A percentile compares a stretch with the other conserved stretches of the same genome.
Evolutionary conservation across 2,797 vertebrate species (phyloP).

Genomic region (Melanotaenia trifasciata): DNA sequence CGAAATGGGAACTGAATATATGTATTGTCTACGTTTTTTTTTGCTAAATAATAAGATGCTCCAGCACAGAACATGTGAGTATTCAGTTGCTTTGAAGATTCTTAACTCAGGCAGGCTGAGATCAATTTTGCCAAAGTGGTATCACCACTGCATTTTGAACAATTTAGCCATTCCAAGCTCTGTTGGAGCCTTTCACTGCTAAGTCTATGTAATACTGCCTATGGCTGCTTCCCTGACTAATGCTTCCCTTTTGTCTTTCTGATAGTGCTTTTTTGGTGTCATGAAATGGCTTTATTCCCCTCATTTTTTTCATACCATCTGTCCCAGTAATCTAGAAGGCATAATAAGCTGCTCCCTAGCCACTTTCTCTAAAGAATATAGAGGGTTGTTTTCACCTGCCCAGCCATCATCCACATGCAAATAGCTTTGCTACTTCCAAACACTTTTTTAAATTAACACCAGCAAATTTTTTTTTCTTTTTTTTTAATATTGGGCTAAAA

Average conservation of each 20-base stretch:
- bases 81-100: constrained; percentile 41
- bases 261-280: constrained; percentile 38
- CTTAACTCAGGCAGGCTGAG: constrained; percentile 29
- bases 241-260: constrained; percentile 31
- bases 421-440: constrained; percentile 21
- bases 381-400: constrained; percentile 23
- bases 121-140: constrained; percentile 36
- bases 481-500: constrained; percentile 15
- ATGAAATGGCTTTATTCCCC: constrained; percentile 39
- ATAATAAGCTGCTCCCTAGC: constrained; percentile 17
- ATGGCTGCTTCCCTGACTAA: constrained; percentile 31
- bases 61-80: constrained; percentile 22
- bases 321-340: constrained; percentile 21
- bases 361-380: constrained; percentile 10
- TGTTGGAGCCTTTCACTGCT: constrained; percentile 39
- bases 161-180: constrained; percentile 39
- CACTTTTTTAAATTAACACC: constrained; percentile 25
- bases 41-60: background rate
- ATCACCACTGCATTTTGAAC: constrained; percentile 29
- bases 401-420: constrained; percentile 22
- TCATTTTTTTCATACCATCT: constrained; percentile 27
- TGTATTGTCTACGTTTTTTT: background rate
- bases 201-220: constrained; percentile 41
- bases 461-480: background rate
- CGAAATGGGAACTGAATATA: background rate